These are phyloP conservation scores for Tadarida brasiliensis DNA, from an alignment of 2,797 vertebrate genomes.

Conservation along the genomic window DNA sequence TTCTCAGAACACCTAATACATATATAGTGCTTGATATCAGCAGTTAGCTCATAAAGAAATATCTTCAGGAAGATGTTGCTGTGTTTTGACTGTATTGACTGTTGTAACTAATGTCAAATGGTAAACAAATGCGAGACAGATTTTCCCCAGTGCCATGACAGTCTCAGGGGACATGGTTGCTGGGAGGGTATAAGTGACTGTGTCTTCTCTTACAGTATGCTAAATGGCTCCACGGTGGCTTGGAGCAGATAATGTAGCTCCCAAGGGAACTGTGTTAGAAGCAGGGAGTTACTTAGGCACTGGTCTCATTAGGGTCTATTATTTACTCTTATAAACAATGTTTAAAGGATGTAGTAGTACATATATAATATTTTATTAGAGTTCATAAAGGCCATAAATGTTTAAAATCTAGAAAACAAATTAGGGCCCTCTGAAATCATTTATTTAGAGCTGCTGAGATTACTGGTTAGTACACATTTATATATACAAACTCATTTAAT, in stretches of 20 bases:
- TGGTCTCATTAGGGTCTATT: constrained; percentile 58
- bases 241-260: constrained; percentile 23
- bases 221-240: constrained; percentile 32
- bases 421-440: not conserved
- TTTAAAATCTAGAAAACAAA: constrained; percentile 51
- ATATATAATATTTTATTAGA: not conserved
- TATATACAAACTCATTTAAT: not conserved
- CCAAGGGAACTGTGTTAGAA: not conserved
- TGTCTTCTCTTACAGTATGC: constrained; percentile 37
- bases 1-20: not conserved
- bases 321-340: constrained; percentile 34
- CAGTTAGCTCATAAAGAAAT: constrained; percentile 4
- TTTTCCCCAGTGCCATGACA: not conserved
- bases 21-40: not conserved
- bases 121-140: constrained; percentile 47
- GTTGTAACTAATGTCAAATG: not conserved
- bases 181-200: constrained; percentile 28
- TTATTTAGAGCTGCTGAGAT: not conserved
- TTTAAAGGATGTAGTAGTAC: constrained; percentile 7
- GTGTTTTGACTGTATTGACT: not conserved
- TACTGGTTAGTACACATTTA: not conserved
- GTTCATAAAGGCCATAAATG: not conserved
- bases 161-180: not conserved
- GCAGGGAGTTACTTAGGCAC: not conserved
- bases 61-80: not conserved